Evolutionary conservation across 37 sponge, comb jelly and placozoan genomes (phyloP).

Genomic region (Petrosia ficiformis): DNA sequence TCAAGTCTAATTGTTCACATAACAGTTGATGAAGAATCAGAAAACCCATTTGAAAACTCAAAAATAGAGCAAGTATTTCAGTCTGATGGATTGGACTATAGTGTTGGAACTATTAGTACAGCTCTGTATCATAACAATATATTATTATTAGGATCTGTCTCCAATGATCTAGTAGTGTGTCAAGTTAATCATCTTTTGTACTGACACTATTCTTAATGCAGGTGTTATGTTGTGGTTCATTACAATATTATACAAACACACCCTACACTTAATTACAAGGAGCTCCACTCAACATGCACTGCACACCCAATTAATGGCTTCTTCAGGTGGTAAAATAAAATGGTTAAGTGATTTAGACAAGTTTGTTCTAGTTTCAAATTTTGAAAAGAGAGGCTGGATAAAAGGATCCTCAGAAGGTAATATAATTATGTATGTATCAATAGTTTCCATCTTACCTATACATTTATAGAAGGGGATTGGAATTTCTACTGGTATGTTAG

Average conservation of each 20-base stretch:
- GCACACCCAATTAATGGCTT: neutral
- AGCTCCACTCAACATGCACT: no score
- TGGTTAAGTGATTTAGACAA: slow-evolving; percentile 94
- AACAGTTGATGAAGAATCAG: slow-evolving; percentile 6
- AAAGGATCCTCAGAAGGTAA: slow-evolving; percentile 64
- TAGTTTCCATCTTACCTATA: neutral
- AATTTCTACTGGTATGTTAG: slow-evolving; percentile 96
- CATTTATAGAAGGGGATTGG: slow-evolving; percentile 87
- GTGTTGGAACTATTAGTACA: neutral
- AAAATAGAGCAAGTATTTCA: slow-evolving; percentile 35
- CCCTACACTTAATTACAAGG: no score
- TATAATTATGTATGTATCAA: neutral
- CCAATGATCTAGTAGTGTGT: slow-evolving; percentile 15
- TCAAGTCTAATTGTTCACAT: slow-evolving; percentile 12
- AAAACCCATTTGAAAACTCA: slow-evolving; percentile 17
- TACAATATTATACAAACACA: no score
- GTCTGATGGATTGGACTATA: neutral
- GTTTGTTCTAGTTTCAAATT: slow-evolving; percentile 83
- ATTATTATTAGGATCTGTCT: slow-evolving; percentile 24
- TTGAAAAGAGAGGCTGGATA: slow-evolving; percentile 94
- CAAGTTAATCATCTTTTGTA: slow-evolving; percentile 21
- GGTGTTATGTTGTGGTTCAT: no score
- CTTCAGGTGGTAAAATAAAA: slow-evolving; percentile 33
- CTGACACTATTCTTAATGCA: no score
- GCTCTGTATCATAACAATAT: slow-evolving; percentile 7